A percentile compares a stretch with the other conserved stretches of the same genome.
These are phyloP conservation scores for Parthenolecanium corni DNA, from an alignment of 2,888 invertebrate species.

Conservation along the genomic window DNA sequence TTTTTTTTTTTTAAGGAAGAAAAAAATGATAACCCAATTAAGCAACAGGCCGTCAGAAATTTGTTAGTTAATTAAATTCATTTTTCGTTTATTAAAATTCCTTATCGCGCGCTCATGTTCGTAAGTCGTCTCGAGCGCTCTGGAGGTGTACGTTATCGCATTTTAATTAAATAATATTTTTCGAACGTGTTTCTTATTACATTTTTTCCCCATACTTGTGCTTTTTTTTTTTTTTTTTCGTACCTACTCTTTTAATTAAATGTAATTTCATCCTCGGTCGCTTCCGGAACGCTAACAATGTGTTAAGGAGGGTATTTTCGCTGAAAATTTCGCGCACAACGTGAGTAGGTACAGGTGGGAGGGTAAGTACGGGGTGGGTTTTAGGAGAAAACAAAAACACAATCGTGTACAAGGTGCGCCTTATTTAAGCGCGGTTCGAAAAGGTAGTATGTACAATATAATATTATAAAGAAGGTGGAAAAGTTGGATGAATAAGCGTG, in stretches of 20 bases:
- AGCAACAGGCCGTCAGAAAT: slow-evolving; percentile 1
- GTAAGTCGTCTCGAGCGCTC: not conserved
- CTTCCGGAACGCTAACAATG: not conserved
- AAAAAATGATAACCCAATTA: slow-evolving; percentile 1
- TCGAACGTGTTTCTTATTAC: not conserved
- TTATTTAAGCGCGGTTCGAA: no score
- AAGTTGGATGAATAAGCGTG: no score
- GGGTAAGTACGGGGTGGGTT: no score
- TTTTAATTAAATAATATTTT: slow-evolving; percentile 1
- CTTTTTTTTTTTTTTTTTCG: no score
- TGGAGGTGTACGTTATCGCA: not conserved
- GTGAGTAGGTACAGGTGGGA: no score
- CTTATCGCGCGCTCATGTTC: not conserved
- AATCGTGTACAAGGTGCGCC: no score
- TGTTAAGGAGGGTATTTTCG: not conserved
- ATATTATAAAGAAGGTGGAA: no score
- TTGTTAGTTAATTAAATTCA: not conserved
- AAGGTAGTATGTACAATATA: no score
- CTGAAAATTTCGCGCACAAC: not conserved
- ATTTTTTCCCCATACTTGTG: no score
- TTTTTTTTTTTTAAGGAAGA: not conserved
- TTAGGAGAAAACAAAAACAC: no score
- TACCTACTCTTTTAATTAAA: not conserved
- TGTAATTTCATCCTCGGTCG: not conserved
- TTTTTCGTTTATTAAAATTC: slow-evolving; percentile 1